Evolutionary conservation across 1,140 invertebrate genomes (phyloP).

Genomic region (Lerema accius): DNA sequence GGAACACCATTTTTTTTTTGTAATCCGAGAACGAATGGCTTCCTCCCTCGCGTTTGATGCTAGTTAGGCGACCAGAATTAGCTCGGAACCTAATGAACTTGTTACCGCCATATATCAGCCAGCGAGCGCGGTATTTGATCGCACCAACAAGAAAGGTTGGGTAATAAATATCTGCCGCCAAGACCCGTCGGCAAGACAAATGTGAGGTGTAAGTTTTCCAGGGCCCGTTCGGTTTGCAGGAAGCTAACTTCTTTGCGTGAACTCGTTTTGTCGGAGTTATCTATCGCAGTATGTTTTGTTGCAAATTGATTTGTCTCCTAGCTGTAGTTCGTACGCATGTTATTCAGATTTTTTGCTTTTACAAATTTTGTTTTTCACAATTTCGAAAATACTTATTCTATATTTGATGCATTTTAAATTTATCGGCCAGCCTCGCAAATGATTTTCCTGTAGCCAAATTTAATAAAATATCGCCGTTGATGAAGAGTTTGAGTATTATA

Average conservation of each 20-base stretch:
- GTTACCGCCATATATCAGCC: slow-evolving; percentile 54
- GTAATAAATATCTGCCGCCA: slow-evolving; percentile 52
- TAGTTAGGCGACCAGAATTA: slow-evolving; percentile 52
- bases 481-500: too few relatives aligned
- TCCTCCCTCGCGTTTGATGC: slow-evolving; percentile 47
- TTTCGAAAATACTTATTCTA: too few relatives aligned
- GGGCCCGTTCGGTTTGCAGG: slow-evolving; percentile 1
- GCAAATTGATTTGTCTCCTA: slow-evolving; percentile 1
- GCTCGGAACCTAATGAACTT: slow-evolving; percentile 62
- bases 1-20: slow-evolving; percentile 19
- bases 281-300: not conserved
- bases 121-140: slow-evolving; percentile 46
- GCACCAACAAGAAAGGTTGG: slow-evolving; percentile 45
- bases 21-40: slow-evolving; percentile 45
- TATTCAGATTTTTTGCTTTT: too few relatives aligned
- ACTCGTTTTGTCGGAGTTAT: slow-evolving; percentile 2
- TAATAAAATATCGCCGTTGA: too few relatives aligned
- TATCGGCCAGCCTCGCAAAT: too few relatives aligned
- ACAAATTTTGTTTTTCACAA: too few relatives aligned
- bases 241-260: slow-evolving; percentile 15
- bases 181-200: slow-evolving; percentile 56
- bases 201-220: slow-evolving; percentile 42
- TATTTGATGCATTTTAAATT: too few relatives aligned
- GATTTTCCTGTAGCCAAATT: too few relatives aligned
- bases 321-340: too few relatives aligned